A percentile compares a stretch with the other conserved stretches of the same genome.
These are phyloP conservation scores for Drosophila kohkoa DNA, from an alignment of 1,140 invertebrate genomes.

Conservation along the genomic window DNA sequence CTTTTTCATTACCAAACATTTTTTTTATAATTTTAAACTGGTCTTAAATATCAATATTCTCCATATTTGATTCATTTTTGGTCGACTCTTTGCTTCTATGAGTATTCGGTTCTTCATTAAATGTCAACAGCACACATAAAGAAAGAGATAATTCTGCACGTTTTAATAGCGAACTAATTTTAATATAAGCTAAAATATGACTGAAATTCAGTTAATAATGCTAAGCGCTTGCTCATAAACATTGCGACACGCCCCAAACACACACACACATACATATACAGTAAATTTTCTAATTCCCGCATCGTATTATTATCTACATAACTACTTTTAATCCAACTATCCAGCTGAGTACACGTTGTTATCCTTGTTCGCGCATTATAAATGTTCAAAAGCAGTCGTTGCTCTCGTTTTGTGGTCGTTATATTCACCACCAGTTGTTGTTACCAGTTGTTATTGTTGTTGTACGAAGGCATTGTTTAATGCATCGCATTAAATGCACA, in stretches of 20 bases:
- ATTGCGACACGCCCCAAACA: background rate
- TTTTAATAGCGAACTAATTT: background rate
- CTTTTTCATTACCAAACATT: background rate
- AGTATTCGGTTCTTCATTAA: background rate
- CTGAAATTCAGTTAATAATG: background rate
- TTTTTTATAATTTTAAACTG: background rate
- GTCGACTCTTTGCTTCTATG: too few relatives aligned
- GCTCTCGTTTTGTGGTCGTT: background rate
- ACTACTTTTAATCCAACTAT: background rate
- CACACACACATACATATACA: background rate
- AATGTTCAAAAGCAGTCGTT: background rate
- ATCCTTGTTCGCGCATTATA: slow-evolving; percentile 2
- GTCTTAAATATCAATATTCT: background rate
- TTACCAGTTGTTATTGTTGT: background rate
- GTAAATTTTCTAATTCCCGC: too few relatives aligned
- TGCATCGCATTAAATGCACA: background rate
- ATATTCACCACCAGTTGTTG: too few relatives aligned
- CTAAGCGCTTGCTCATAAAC: background rate
- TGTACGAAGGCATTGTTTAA: background rate
- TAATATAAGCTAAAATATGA: background rate
- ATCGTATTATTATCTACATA: background rate
- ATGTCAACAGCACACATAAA: background rate
- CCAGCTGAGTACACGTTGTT: background rate
- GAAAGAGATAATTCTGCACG: background rate
- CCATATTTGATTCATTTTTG: background rate